Base-by-base conservation (phyloP, 2,113 vertebrate genomes). In the Genyomyrus donnyi region DNA sequence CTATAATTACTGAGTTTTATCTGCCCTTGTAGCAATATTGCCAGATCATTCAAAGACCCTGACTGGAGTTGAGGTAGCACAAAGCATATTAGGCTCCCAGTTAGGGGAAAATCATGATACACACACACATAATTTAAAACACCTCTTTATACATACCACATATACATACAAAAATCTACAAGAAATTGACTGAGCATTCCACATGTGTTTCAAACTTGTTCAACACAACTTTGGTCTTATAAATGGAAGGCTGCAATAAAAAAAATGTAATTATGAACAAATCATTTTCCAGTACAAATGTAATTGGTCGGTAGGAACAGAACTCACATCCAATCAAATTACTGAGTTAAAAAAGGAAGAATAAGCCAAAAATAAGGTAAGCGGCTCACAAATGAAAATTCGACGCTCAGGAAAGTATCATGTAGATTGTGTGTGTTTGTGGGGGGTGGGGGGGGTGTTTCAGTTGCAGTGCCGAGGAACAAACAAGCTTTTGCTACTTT, bases 1-100 rank as follows among this genome's bases (percentile, higher is more conserved):
- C 9, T 19, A 42, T 85, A 85, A 89, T 89, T 89, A 86, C 80
- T 9, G 31, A 56, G 53, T 85, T 58, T 89, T 85, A 89, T 89
- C 80, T 56, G 24, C 74, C 5, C 31, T 1, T 27, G 87, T n/a
- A 56, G 58, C 56, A 15, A 85, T 85, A 85, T 85, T 45, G 83
- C 27, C 4, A 17, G 74, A 77, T 84, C n/a, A 49, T 48, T 52
- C n/a, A 35, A 77, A 39, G 70, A 31, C 31, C 70, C 31, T 39
- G 70, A 77, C 70, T 39, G 15, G 31, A 39, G 70, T 39, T 77
- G 70, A 53, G 21, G 35, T 84, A 56, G 2, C 35, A 84, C 52
- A 42, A 74, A 77, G 31, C 6, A n/a, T 19, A 42, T 88, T 88
- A n/a, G 53, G 35, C 35, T 39, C 48, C 53, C 87, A 88, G 39